phyloP scores from a whole-genome alignment of 2,888 invertebrate species.

The Oasisia sp. region DNA sequence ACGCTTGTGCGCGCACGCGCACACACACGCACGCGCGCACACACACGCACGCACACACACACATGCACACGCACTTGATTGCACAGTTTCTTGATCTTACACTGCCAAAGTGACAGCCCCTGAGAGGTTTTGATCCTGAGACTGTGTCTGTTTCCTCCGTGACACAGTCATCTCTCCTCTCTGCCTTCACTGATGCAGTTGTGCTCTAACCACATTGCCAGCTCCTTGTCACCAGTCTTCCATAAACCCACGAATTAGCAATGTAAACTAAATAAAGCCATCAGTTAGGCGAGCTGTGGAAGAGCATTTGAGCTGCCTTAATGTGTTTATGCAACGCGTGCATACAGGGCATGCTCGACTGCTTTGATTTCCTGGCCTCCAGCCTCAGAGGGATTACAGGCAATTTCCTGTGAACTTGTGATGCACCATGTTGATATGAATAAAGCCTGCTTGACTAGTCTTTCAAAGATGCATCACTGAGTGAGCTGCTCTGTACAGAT shows the following conservation, averaged over 20 bases:
- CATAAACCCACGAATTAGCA: background rate
- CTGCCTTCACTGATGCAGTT: background rate
- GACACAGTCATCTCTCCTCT: background rate
- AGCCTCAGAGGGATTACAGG: background rate
- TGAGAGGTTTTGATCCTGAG: background rate
- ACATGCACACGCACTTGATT: background rate
- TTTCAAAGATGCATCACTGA: background rate
- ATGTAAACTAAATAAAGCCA: background rate
- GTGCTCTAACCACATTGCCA: background rate
- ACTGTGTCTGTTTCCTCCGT: background rate
- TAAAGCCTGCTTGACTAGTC: background rate
- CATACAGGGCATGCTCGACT: background rate
- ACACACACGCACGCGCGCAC: background rate
- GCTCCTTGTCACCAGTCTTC: background rate
- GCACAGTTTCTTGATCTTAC: background rate
- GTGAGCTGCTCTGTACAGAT: background rate
- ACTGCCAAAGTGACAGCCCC: background rate
- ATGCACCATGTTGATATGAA: background rate
- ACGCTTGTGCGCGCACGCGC: too few species aligned
- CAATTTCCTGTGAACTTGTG: conserved; percentile 17
- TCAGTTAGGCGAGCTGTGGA: background rate
- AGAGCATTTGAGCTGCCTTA: background rate
- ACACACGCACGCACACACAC: background rate
- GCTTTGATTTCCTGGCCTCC: background rate
- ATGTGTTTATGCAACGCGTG: background rate